Evolutionary conservation across 2,888 invertebrate species (phyloP).

Genomic region (Lepidochrysops patricia): DNA sequence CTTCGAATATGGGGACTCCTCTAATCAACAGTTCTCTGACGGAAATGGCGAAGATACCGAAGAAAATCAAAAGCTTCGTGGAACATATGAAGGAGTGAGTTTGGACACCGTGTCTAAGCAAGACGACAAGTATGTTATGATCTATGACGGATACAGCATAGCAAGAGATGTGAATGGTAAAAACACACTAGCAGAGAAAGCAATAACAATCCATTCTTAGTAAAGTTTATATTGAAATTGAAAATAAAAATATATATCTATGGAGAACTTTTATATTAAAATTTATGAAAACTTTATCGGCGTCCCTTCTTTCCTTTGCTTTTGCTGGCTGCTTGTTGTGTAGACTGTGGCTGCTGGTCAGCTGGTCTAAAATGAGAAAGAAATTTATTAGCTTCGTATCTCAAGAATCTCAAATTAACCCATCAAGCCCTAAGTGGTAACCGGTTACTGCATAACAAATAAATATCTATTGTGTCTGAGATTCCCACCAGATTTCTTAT

Average conservation of each 20-base stretch:
- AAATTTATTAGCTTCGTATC: neutral
- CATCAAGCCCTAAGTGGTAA: too few species aligned
- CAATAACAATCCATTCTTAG: conserved; percentile 42
- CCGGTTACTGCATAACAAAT: too few species aligned
- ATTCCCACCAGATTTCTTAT: too few species aligned
- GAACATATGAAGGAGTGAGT: conserved; percentile 51
- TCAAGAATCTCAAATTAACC: too few species aligned
- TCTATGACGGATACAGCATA: conserved; percentile 63
- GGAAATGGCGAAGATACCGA: conserved; percentile 54
- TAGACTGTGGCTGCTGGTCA: conserved; percentile 58
- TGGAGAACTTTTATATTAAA: conserved; percentile 21
- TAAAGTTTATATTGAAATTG: conserved; percentile 14
- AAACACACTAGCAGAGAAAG: conserved; percentile 50
- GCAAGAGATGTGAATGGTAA: conserved; percentile 59
- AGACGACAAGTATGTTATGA: conserved; percentile 44
- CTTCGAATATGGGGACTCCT: conserved; percentile 46
- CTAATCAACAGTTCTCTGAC: conserved; percentile 55
- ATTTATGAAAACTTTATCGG: conserved; percentile 41
- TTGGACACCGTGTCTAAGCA: conserved; percentile 25
- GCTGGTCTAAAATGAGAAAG: conserved; percentile 42
- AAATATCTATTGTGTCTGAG: too few species aligned
- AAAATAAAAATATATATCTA: conserved; percentile 17
- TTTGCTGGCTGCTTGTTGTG: conserved; percentile 47
- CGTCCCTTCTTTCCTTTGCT: conserved; percentile 67
- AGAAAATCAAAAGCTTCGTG: conserved; percentile 55